Conservation (phyloP, 2,888 invertebrate species). For the Sylvicola fuscatus region DNA sequence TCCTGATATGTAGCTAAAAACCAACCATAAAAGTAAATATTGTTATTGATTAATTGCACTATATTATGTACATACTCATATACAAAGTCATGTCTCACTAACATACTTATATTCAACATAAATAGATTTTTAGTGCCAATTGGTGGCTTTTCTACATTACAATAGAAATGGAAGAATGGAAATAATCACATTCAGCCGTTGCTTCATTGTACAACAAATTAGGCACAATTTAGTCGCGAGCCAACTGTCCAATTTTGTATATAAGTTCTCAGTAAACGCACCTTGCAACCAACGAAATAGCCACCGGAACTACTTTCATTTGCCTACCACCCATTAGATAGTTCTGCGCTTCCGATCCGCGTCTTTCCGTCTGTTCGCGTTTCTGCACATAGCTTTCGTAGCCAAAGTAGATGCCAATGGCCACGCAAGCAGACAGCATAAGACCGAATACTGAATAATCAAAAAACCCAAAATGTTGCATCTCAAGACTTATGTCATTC, state of each 20-base stretch:
- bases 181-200: too few relatives aligned
- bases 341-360: conserved; percentile 27
- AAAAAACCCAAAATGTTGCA: not conserved
- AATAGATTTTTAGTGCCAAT: too few relatives aligned
- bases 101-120: too few relatives aligned
- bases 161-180: too few relatives aligned
- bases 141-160: too few relatives aligned
- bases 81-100: too few relatives aligned
- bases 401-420: not conserved
- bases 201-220: too few relatives aligned
- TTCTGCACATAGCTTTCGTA: not conserved
- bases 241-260: not conserved
- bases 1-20: conserved; percentile 44
- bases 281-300: conserved; percentile 73
- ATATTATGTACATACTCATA: too few relatives aligned
- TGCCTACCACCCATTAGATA: conserved; percentile 65
- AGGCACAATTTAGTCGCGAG: too few relatives aligned
- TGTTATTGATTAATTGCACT: not conserved
- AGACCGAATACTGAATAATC: not conserved
- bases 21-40: conserved; percentile 5
- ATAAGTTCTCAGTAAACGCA: conserved; percentile 16
- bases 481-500: not conserved
- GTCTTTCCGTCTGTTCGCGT: conserved; percentile 15
- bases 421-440: not conserved
- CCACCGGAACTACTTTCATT: conserved; percentile 64